Percentiles rank a stretch among this genome's conserved stretches.
These are phyloP conservation scores for Globodera rostochiensis DNA, from an alignment of 1,140 invertebrate species.

Conservation along the genomic window DNA sequence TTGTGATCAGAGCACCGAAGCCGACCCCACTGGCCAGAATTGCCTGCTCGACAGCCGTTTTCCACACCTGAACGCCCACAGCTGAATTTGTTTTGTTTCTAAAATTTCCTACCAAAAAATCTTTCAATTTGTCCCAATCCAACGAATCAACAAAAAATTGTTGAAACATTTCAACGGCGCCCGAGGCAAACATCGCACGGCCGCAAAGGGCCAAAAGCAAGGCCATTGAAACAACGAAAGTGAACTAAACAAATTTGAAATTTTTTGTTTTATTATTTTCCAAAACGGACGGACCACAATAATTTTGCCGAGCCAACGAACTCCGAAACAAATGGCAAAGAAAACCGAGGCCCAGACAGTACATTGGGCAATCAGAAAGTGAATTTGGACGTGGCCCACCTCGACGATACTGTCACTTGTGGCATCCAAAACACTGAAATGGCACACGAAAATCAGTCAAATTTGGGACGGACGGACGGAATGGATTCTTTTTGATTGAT, in stretches of 20 bases:
- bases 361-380: slow-evolving; percentile 55
- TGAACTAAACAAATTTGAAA: slow-evolving; percentile 34
- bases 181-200: slow-evolving; percentile 44
- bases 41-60: slow-evolving; percentile 61
- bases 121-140: slow-evolving; percentile 57
- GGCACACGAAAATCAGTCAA: slow-evolving; percentile 9
- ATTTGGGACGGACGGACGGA: background rate
- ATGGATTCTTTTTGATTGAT: background rate
- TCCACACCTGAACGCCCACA: slow-evolving; percentile 48
- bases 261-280: slow-evolving; percentile 6
- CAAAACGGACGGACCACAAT: slow-evolving; percentile 8
- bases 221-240: slow-evolving; percentile 44
- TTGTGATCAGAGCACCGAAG: slow-evolving; percentile 66
- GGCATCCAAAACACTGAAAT: slow-evolving; percentile 53
- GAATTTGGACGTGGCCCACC: slow-evolving; percentile 58
- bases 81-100: background rate
- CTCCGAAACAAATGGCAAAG: slow-evolving; percentile 60
- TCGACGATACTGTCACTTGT: slow-evolving; percentile 53
- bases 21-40: slow-evolving; percentile 63
- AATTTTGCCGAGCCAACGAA: slow-evolving; percentile 64
- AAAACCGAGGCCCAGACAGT: slow-evolving; percentile 60
- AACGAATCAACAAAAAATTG: slow-evolving; percentile 51
- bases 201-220: slow-evolving; percentile 37
- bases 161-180: slow-evolving; percentile 48
- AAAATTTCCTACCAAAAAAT: slow-evolving; percentile 50